Evolutionary conservation across 2,797 vertebrate genomes (phyloP).

Genomic region (Danio choprae): DNA sequence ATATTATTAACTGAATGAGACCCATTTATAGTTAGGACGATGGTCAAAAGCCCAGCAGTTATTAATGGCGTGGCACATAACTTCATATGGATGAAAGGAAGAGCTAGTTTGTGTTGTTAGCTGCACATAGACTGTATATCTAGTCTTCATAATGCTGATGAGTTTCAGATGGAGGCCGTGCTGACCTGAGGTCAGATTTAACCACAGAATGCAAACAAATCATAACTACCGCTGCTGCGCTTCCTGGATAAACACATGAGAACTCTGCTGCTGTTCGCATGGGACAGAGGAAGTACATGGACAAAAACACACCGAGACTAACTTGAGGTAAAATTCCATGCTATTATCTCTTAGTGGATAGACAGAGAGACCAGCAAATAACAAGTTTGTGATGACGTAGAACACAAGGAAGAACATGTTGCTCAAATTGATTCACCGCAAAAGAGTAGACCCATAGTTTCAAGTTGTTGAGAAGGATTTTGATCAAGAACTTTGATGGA

Average conservation of each 20-base stretch:
- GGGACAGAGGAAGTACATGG: slow-evolving; percentile 66
- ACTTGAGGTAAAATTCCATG: not conserved
- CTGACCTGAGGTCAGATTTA: slow-evolving; percentile 38
- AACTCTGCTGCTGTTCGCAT: slow-evolving; percentile 56
- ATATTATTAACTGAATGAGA: not conserved
- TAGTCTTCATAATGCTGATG: slow-evolving; percentile 24
- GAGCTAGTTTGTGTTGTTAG: slow-evolving; percentile 30
- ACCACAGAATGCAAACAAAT: slow-evolving; percentile 31
- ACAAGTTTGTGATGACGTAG: too few species aligned
- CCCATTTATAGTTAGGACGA: not conserved
- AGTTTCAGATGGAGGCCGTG: slow-evolving; percentile 14
- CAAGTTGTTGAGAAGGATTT: not conserved
- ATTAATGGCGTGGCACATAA: not conserved
- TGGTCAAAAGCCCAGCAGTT: not conserved
- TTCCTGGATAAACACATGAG: slow-evolving; percentile 46
- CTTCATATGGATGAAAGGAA: not conserved
- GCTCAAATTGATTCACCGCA: not conserved
- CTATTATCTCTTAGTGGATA: slow-evolving; percentile 67
- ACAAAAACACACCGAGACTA: slow-evolving; percentile 41
- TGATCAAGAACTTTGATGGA: not conserved
- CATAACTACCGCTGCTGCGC: slow-evolving; percentile 37
- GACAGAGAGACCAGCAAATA: slow-evolving; percentile 64
- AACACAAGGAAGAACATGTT: not conserved
- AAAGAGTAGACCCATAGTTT: not conserved
- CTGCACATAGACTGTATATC: not conserved